These are phyloP conservation scores for Zoanthus sansibaricus DNA, from an alignment of 92 coral and sea anemone genomes.

Conservation along the genomic window DNA sequence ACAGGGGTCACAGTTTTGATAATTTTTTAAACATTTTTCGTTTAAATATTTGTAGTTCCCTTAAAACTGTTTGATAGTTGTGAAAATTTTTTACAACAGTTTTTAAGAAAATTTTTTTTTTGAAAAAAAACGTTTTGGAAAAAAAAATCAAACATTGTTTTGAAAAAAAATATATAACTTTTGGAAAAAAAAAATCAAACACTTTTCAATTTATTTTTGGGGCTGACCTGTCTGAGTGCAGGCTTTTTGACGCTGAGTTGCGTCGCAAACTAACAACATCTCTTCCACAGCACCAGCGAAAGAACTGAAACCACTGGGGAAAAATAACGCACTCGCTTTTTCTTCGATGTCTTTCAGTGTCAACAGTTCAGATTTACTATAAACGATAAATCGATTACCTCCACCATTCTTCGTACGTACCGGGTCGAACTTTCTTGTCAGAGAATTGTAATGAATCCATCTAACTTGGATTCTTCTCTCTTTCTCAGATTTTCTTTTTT, in stretches of 20 bases:
- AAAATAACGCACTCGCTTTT: constrained; percentile 33
- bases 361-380: constrained; percentile 43
- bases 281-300: background rate
- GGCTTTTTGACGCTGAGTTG: background rate
- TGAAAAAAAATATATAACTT: background rate
- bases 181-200: constrained; percentile 1
- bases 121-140: background rate
- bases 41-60: too few species aligned
- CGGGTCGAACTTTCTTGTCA: constrained; percentile 14
- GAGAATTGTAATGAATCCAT: constrained; percentile 39
- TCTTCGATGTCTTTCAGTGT: constrained; percentile 42
- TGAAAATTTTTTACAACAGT: too few species aligned
- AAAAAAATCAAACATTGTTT: too few species aligned
- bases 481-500: background rate
- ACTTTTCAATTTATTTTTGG: constrained; percentile 3
- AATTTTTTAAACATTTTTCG: too few species aligned
- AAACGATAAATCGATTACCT: too few species aligned
- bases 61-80: too few species aligned
- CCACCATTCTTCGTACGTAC: too few species aligned
- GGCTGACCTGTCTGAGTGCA: constrained; percentile 2
- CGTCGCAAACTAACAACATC: constrained; percentile 5
- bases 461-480: constrained; percentile 46
- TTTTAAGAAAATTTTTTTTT: too few species aligned
- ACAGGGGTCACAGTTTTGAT: too few species aligned
- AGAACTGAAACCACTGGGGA: too few species aligned